These are phyloP conservation scores for Zosterops hypoxanthus DNA, from an alignment of 2,113 vertebrate species.

Conservation along the genomic window DNA sequence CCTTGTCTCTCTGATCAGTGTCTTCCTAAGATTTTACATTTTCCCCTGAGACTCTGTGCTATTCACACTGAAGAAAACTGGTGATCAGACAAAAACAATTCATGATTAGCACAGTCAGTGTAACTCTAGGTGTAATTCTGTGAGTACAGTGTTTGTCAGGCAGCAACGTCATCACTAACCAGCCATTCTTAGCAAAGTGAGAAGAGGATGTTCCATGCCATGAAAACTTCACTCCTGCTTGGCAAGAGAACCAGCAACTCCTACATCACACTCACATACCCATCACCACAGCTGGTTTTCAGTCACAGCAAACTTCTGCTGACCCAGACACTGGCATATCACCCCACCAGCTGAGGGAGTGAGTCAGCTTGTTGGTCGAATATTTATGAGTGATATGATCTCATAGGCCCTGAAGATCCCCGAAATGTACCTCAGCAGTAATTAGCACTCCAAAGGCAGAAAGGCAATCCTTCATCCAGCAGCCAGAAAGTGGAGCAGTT, in stretches of 20 bases:
- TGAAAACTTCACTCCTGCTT: background rate
- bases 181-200: background rate
- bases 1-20: background rate
- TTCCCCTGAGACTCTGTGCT: background rate
- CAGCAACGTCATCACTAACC: background rate
- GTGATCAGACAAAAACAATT: background rate
- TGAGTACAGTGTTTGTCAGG: background rate
- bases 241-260: background rate
- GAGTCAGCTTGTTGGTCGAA: background rate
- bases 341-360: background rate
- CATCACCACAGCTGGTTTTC: background rate
- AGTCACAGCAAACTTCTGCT: background rate
- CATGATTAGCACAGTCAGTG: accelerated
- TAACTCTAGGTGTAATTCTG: background rate
- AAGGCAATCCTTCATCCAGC: background rate
- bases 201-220: background rate
- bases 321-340: background rate
- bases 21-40: background rate
- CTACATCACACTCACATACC: accelerated
- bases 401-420: background rate
- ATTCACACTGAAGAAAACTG: background rate
- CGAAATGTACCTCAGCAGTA: background rate
- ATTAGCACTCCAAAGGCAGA: background rate
- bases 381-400: background rate
- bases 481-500: background rate